These are phyloP conservation scores for Bovichtus diacanthus DNA, from an alignment of 2,797 vertebrate species.

Conservation along the genomic window DNA sequence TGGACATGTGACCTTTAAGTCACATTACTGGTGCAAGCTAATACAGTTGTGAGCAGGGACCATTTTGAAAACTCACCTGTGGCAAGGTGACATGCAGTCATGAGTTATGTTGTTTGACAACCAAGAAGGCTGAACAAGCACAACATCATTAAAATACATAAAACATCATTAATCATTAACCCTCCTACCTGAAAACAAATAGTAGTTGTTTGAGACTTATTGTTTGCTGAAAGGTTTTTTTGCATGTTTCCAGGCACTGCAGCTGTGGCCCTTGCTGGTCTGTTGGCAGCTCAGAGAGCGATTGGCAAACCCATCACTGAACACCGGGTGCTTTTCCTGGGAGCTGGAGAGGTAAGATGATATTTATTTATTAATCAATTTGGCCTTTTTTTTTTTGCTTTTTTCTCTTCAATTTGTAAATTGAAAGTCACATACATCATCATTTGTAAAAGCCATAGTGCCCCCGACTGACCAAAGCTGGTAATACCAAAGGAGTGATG, in stretches of 20 bases:
- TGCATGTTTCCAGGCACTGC: constrained; percentile 89
- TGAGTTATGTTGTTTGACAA: not conserved
- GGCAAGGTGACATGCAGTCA: not conserved
- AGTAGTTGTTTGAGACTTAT: not conserved
- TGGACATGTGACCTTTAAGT: constrained; percentile 8
- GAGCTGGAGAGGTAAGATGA: constrained; percentile 93
- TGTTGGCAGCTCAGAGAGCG: constrained; percentile 91
- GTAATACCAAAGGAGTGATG: not conserved
- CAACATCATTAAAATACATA: not conserved
- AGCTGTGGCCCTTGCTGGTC: constrained; percentile 92
- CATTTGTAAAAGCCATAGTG: not conserved
- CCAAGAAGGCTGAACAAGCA: not conserved
- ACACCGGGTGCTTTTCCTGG: constrained; percentile 94
- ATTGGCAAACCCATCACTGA: constrained; percentile 90
- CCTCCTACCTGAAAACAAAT: not conserved
- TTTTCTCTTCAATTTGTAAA: not conserved
- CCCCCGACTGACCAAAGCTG: constrained; percentile 12
- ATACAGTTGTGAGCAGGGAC: not conserved
- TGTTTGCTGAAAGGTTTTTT: constrained; percentile 26
- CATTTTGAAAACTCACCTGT: not conserved
- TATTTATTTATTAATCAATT: not conserved
- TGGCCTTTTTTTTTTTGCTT: not conserved
- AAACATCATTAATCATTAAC: too few relatives aligned
- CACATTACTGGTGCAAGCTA: not conserved
- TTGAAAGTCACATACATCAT: not conserved